These are phyloP conservation scores for Hyles vespertilio DNA, from an alignment of 1,140 invertebrate genomes.

Conservation along the genomic window DNA sequence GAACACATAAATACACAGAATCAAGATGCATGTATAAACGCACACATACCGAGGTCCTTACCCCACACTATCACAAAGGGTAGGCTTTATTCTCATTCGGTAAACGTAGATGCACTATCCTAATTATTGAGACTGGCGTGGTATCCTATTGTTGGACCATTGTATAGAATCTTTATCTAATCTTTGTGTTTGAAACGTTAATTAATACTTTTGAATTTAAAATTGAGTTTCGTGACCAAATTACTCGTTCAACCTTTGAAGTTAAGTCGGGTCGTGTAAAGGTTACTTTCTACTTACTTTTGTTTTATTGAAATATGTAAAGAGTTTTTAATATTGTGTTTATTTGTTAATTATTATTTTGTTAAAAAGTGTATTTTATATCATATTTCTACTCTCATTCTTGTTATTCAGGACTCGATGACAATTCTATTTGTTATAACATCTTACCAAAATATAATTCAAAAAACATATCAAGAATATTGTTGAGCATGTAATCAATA, in stretches of 20 bases:
- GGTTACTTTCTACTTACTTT: no score
- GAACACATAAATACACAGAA: conserved; percentile 50
- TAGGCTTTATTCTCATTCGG: conserved; percentile 66
- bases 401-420: no score
- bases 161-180: conserved; percentile 1
- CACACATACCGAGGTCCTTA: conserved; percentile 37
- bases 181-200: neutral
- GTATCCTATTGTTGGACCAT: conserved; percentile 47
- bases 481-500: no score
- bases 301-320: no score
- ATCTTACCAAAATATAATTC: no score
- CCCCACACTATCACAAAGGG: conserved; percentile 48
- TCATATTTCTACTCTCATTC: no score
- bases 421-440: no score
- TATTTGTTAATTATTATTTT: no score
- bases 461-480: no score
- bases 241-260: neutral
- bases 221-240: conserved; percentile 4
- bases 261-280: neutral
- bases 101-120: conserved; percentile 64
- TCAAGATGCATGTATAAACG: conserved; percentile 50
- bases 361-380: no score
- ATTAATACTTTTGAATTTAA: conserved; percentile 2
- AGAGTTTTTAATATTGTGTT: no score
- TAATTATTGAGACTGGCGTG: conserved; percentile 61